Conservation (phyloP, 2,113 vertebrate genomes). For the Panurus biarmicus region DNA sequence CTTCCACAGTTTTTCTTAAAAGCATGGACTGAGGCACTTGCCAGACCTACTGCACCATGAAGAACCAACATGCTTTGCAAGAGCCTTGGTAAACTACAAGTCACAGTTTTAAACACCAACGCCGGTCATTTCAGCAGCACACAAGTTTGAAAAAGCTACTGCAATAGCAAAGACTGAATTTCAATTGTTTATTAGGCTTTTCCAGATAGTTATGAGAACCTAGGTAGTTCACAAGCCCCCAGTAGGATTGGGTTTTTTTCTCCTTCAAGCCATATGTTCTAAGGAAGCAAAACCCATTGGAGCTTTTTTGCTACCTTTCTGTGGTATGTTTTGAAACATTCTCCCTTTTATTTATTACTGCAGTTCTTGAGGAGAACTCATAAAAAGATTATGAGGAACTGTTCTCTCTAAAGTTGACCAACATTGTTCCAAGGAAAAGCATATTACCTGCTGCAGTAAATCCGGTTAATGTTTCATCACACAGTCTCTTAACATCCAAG, state of each 20-base stretch:
- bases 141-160: not conserved
- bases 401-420: not conserved
- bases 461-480: not conserved
- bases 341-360: not conserved
- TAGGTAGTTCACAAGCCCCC: not conserved
- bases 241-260: not conserved
- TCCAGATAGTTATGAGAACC: not conserved
- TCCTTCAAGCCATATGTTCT: not conserved
- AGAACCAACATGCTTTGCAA: not conserved
- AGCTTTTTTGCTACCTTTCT: not conserved
- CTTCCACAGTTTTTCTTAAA: not conserved
- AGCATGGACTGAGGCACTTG: not conserved
- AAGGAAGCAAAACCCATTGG: not conserved
- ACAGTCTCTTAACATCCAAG: not conserved
- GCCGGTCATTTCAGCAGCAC: not conserved
- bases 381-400: not conserved
- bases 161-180: not conserved
- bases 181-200: not conserved
- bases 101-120: not conserved
- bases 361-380: not conserved
- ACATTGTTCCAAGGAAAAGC: not conserved
- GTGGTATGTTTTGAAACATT: not conserved
- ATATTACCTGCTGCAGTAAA: not conserved
- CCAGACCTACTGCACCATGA: not conserved
- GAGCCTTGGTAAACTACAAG: not conserved